Conservation (phyloP, 2,113 vertebrate species). For the Nicator chloris region DNA sequence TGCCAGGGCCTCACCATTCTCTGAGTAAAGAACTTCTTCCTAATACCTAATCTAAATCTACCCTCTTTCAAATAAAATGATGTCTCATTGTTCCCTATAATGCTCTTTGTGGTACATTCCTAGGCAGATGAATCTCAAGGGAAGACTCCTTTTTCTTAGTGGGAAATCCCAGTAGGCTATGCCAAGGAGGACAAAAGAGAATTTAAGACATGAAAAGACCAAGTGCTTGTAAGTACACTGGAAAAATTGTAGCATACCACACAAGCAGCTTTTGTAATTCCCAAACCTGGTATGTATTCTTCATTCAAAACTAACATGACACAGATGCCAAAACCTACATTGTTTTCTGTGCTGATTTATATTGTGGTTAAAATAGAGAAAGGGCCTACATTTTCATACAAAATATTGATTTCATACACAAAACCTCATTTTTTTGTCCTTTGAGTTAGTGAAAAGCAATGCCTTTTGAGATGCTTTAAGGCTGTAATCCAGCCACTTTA, state of each 20-base stretch:
- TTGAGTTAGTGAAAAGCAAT: background rate
- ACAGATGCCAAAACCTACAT: conserved; percentile 67
- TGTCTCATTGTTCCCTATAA: background rate
- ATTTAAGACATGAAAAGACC: conserved; percentile 14
- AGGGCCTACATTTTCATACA: conserved; percentile 26
- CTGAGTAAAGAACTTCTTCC: background rate
- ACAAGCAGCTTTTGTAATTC: conserved; percentile 72
- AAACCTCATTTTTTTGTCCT: background rate
- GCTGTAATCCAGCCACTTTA: background rate
- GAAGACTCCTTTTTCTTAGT: background rate
- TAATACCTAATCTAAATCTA: background rate
- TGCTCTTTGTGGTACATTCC: background rate
- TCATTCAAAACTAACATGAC: conserved; percentile 67
- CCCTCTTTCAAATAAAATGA: background rate
- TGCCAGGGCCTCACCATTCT: background rate
- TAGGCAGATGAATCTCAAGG: background rate
- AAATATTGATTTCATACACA: conserved; percentile 29
- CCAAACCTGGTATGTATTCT: conserved; percentile 62
- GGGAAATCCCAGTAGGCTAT: background rate
- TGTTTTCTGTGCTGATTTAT: conserved; percentile 75
- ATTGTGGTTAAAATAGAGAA: conserved; percentile 60
- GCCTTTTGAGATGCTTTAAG: background rate
- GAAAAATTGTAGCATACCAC: conserved; percentile 61
- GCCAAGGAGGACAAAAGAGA: conserved; percentile 21
- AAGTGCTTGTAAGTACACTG: conserved; percentile 23